Evolutionary conservation across 2,113 vertebrate species (phyloP).

Genomic region (Thryonomys swinderianus): DNA sequence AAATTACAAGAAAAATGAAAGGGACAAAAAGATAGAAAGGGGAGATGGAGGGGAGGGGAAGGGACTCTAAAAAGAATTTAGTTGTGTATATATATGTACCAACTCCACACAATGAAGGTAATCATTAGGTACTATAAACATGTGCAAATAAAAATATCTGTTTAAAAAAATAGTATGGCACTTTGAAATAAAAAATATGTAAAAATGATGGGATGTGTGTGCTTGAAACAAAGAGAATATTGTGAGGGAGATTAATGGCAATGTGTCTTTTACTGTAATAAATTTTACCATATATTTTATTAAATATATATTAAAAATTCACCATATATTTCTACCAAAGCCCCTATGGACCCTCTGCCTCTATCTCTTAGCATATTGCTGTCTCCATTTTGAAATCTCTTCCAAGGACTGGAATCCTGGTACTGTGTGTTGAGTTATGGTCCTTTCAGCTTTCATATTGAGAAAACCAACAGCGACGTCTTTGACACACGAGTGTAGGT

Average conservation of each 20-base stretch:
- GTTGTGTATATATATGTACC: background rate
- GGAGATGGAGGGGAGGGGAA: background rate
- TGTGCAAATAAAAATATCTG: background rate
- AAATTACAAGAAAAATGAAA: background rate
- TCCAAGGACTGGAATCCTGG: background rate
- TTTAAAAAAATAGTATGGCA: background rate
- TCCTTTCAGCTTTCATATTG: background rate
- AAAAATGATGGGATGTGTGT: background rate
- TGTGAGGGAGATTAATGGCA: background rate
- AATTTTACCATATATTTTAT: background rate
- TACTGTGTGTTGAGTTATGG: background rate
- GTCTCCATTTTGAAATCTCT: background rate
- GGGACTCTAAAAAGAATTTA: background rate
- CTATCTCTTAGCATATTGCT: background rate
- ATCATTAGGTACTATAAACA: background rate
- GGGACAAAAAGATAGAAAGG: background rate
- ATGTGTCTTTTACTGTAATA: background rate
- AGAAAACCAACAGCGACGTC: background rate
- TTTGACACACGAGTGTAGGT: background rate
- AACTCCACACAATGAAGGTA: background rate
- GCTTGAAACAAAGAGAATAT: background rate
- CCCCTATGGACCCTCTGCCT: background rate
- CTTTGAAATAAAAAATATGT: background rate
- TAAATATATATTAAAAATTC: background rate
- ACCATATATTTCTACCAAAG: background rate